These are phyloP conservation scores for Chaetura pelagica DNA, from an alignment of 2,113 vertebrate genomes.

Conservation along the genomic window DNA sequence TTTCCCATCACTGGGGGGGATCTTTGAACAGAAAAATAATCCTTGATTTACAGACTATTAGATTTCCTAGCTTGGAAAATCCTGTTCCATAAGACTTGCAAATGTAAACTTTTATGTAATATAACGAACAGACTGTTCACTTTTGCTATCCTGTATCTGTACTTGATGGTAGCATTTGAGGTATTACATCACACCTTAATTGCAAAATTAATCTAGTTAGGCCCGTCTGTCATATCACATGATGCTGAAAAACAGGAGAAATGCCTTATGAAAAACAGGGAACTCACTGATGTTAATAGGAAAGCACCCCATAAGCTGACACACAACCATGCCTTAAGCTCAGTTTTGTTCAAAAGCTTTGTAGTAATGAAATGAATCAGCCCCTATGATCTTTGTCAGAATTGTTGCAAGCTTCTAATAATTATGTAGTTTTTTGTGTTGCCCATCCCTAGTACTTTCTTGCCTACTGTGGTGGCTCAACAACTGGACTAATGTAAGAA, in stretches of 20 bases:
- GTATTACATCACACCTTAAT: not conserved
- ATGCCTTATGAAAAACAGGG: not conserved
- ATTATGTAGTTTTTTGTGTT: not conserved
- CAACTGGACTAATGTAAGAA: not conserved
- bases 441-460: not conserved
- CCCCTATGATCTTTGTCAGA: not conserved
- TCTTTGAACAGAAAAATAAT: not conserved
- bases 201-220: not conserved
- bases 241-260: not conserved
- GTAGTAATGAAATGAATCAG: not conserved
- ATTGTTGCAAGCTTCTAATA: not conserved
- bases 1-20: accelerated
- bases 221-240: not conserved
- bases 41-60: not conserved
- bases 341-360: not conserved
- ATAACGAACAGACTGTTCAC: not conserved
- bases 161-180: not conserved
- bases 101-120: not conserved
- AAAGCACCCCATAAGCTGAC: not conserved
- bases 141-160: not conserved
- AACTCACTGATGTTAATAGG: not conserved
- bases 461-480: not conserved
- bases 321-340: not conserved
- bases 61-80: not conserved
- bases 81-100: not conserved